Base-by-base conservation (phyloP, 1,140 invertebrate genomes). In the Drosophila asahinai region DNA sequence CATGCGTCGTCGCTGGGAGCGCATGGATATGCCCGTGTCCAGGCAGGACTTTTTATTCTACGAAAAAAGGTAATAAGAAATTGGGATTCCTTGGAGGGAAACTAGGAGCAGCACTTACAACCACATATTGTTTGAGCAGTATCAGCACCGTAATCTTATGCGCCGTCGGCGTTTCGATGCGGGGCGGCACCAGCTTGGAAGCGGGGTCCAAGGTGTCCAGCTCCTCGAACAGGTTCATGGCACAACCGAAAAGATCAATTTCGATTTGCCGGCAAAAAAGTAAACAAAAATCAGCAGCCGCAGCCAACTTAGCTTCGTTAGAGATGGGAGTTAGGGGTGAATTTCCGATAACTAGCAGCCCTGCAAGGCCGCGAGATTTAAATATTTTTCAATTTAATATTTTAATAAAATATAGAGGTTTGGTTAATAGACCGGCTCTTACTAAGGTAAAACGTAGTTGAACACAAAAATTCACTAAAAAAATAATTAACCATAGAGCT, bases 1-100 rank as follows among this genome's bases (percentile, higher is more conserved):
- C 80, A 95, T 94, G 54, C 94, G 93, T 3, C 92, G 78, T 6
- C 72, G 65, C 25, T 92, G 82, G 2, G 91, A 73, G 22, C 83
- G 79, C 80, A 89, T 91, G 1, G 76, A 71, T 14, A 86, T 52
- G 3, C 86, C 83, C 9, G 78, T 73, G 15, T 92, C 89, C 14
- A 77, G 54, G 14, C 79, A 83, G 6, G 58, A 57, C 55, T 91
- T 81, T 40, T 92, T 92, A 3, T 86, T 86, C 91, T 92, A 22
- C 3, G 9, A 70, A 52, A 40, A 43, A 43, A 25, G 5, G 12
- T 19, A 22, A 61, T 8, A 8, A 12, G 2, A 33, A 60, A 7
- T n/a, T 4, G 19, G 6, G 22, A 49, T 30, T 30, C 4, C 14
- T 11, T 1, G 8, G 3, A n/a, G 48, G 2, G 3, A 14, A 19